Evolutionary conservation across 1,140 invertebrate species (phyloP).

Genomic region (Popillia japonica): DNA sequence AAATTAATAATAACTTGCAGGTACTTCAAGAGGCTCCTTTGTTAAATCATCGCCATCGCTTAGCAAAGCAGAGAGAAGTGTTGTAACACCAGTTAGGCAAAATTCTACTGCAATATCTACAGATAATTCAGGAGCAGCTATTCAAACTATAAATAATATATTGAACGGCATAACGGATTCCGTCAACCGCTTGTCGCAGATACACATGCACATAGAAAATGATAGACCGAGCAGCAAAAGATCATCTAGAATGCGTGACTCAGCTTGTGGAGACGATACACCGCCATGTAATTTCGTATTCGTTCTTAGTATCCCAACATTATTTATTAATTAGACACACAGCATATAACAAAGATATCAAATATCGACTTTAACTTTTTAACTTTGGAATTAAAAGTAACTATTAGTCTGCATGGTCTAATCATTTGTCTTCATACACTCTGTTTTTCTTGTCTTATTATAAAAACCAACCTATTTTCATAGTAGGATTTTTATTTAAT

Average conservation of each 20-base stretch:
- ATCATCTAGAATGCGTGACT: not conserved
- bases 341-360: too few relatives aligned
- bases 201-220: conserved; percentile 31
- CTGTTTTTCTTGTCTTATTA: too few relatives aligned
- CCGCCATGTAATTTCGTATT: conserved; percentile 2
- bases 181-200: conserved; percentile 54
- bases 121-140: conserved; percentile 54
- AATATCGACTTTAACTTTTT: too few relatives aligned
- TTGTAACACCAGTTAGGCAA: conserved; percentile 45
- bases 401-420: too few relatives aligned
- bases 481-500: too few relatives aligned
- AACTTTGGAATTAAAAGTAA: too few relatives aligned
- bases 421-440: too few relatives aligned
- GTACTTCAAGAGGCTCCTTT: not conserved
- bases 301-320: too few relatives aligned
- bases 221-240: not conserved
- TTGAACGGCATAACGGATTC: conserved; percentile 57
- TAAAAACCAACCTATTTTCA: too few relatives aligned
- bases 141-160: conserved; percentile 58
- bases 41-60: not conserved
- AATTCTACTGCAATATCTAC: conserved; percentile 54
- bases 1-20: not conserved
- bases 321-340: too few relatives aligned
- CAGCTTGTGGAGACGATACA: conserved; percentile 26
- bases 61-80: not conserved